These are phyloP conservation scores for Drosophila azteca DNA, from an alignment of 1,140 invertebrate genomes.

Conservation along the genomic window DNA sequence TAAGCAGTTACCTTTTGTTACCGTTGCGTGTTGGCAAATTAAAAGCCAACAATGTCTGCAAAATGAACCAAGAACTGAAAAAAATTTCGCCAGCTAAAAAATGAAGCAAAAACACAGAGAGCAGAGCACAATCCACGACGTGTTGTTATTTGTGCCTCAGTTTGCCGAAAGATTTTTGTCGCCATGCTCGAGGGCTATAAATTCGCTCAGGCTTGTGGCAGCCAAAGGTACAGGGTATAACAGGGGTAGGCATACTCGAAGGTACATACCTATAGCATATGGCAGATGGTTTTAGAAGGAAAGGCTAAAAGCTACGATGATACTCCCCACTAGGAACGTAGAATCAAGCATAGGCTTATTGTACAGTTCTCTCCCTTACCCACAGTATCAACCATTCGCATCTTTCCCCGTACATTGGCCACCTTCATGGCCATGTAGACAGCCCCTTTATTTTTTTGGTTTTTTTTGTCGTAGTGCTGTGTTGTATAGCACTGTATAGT, in stretches of 20 bases:
- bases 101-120: not conserved
- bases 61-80: slow-evolving; percentile 72
- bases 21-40: slow-evolving; percentile 74
- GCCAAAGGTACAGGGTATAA: slow-evolving; percentile 6
- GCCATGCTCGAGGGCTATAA: slow-evolving; percentile 71
- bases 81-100: no score
- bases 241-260: not conserved
- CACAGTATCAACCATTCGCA: slow-evolving; percentile 7
- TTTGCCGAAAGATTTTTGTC: slow-evolving; percentile 72
- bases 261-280: not conserved
- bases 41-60: slow-evolving; percentile 79
- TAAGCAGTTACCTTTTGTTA: slow-evolving; percentile 67
- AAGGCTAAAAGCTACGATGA: not conserved
- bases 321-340: no score
- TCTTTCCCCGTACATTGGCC: not conserved
- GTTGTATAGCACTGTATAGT: slow-evolving; percentile 18
- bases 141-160: slow-evolving; percentile 71
- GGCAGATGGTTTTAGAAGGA: not conserved
- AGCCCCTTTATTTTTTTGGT: slow-evolving; percentile 26
- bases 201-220: slow-evolving; percentile 74
- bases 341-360: no score
- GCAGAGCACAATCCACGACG: slow-evolving; percentile 53
- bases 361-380: not conserved
- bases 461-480: slow-evolving; percentile 7
- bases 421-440: slow-evolving; percentile 37